phyloP scores from a whole-genome alignment of 2,797 vertebrate species.

The Selene dorsalis region DNA sequence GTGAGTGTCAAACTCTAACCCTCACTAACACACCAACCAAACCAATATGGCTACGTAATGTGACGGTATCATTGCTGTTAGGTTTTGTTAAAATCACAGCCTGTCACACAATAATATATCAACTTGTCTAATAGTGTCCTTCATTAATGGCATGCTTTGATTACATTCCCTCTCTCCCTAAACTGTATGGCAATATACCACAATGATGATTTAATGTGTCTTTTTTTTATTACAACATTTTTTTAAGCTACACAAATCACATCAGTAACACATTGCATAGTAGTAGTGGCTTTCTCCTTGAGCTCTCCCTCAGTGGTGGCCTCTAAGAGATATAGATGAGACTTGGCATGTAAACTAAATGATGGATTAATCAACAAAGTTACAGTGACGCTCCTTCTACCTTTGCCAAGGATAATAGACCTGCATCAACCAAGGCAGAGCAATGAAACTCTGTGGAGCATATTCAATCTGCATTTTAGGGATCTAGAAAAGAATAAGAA shows the following conservation, averaged over 20 bases:
- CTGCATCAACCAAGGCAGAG: not conserved
- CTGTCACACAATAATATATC: too few relatives aligned
- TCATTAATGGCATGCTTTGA: too few relatives aligned
- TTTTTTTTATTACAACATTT: not conserved
- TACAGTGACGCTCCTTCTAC: not conserved
- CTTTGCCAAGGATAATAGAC: not conserved
- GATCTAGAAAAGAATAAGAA: not conserved
- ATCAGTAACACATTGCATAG: too few relatives aligned
- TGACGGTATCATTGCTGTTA: too few relatives aligned
- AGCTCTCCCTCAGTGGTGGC: not conserved
- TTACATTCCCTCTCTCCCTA: too few relatives aligned
- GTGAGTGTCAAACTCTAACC: constrained; percentile 85
- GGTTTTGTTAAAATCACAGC: too few relatives aligned
- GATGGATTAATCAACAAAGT: not conserved
- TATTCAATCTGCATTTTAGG: not conserved
- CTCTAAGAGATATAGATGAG: not conserved
- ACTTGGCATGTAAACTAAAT: not conserved
- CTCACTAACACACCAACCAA: constrained; percentile 9
- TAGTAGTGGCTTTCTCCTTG: not conserved
- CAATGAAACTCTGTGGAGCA: not conserved
- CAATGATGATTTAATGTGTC: too few relatives aligned
- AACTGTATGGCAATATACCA: too few relatives aligned
- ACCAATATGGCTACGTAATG: not conserved
- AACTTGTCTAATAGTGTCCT: too few relatives aligned
- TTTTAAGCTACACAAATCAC: not conserved